phyloP scores from a whole-genome alignment of 2,888 invertebrate species.

The Lithosia quadra region DNA sequence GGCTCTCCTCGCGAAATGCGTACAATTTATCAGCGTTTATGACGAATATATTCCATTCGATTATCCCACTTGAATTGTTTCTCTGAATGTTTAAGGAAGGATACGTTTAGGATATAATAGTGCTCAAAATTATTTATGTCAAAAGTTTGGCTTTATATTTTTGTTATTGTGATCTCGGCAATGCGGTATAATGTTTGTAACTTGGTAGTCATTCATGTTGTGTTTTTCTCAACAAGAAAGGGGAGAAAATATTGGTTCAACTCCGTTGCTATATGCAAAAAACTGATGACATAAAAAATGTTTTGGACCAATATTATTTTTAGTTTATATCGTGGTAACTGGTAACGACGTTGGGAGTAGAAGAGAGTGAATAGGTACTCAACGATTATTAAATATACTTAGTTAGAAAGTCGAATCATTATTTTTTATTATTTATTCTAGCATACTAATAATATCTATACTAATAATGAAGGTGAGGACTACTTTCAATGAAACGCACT shows the following conservation, averaged over 20 bases:
- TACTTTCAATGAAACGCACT: no score
- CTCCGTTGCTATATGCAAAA: not conserved
- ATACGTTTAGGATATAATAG: constrained; percentile 18
- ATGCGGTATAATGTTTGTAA: constrained; percentile 7
- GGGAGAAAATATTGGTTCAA: not conserved
- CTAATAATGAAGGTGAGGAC: no score
- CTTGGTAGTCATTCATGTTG: constrained; percentile 5
- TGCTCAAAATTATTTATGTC: constrained; percentile 18
- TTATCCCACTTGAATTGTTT: constrained; percentile 52
- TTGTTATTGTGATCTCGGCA: constrained; percentile 11
- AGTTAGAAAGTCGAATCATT: no score
- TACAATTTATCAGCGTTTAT: constrained; percentile 56
- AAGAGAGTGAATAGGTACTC: no score
- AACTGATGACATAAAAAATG: not conserved
- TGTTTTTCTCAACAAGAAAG: not conserved
- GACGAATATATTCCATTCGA: constrained; percentile 57
- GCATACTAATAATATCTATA: no score
- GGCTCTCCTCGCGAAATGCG: constrained; percentile 48
- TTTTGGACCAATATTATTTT: no score
- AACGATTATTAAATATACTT: no score
- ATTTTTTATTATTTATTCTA: no score
- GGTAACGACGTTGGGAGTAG: no score
- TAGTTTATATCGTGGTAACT: no score
- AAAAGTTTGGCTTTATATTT: constrained; percentile 14
- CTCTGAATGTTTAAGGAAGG: constrained; percentile 42